phyloP scores from a whole-genome alignment of 2,113 vertebrate genomes.

The Ptychochromis oligacanthus region DNA sequence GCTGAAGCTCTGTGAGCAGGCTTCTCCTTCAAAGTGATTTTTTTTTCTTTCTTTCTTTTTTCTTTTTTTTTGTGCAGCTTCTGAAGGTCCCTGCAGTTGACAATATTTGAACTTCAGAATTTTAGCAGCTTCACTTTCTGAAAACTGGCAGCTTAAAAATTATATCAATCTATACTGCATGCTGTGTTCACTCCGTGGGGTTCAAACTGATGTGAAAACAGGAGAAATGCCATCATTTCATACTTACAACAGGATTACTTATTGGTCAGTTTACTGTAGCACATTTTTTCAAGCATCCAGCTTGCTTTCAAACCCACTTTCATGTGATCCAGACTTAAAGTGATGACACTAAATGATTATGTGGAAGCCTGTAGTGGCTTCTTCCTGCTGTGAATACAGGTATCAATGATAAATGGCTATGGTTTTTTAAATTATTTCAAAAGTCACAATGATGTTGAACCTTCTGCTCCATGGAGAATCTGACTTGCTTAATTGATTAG shows the following conservation, averaged over 20 bases:
- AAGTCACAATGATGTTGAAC: not conserved
- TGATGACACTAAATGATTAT: not conserved
- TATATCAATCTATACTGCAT: not conserved
- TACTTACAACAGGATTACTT: not conserved
- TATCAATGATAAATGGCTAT: not conserved
- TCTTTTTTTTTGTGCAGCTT: not conserved
- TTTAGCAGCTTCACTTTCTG: not conserved
- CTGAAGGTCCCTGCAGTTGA: not conserved
- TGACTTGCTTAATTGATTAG: slow-evolving; percentile 12
- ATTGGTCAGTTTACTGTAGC: not conserved
- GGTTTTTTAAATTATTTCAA: not conserved
- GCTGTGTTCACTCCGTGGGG: not conserved
- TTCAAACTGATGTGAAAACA: not conserved
- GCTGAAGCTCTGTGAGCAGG: not conserved
- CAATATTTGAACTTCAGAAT: not conserved
- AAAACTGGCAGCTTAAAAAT: not conserved
- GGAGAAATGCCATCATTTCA: not conserved
- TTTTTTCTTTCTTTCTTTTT: no score
- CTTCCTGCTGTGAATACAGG: not conserved
- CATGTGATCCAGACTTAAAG: not conserved
- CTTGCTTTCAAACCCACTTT: no score
- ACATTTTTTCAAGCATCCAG: no score
- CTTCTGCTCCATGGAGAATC: not conserved
- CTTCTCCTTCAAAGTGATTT: not conserved
- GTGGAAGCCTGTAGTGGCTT: not conserved